phyloP scores from a whole-genome alignment of 2,113 vertebrate genomes.

The Psilopogon haemacephalus region DNA sequence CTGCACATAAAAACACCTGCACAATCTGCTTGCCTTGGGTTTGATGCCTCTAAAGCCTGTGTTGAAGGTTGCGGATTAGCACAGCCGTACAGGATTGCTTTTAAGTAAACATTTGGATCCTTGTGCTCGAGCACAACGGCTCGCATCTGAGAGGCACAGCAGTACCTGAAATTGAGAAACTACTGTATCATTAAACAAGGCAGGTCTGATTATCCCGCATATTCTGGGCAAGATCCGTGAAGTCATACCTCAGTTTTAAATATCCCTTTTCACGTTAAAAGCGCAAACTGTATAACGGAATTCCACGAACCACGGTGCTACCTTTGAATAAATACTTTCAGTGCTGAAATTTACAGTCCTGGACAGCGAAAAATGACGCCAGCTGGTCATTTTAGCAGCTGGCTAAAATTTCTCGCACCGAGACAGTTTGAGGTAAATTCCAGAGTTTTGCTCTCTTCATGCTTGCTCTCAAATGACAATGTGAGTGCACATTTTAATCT shows the following conservation, averaged over 20 bases:
- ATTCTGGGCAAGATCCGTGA: neutral
- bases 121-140: neutral
- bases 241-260: rapidly evolving
- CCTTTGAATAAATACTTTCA: neutral
- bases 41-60: rapidly evolving
- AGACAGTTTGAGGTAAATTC: neutral
- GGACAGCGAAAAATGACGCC: neutral
- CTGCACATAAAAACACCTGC: rapidly evolving
- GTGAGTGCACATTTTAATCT: neutral
- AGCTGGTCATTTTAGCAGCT: too few relatives aligned
- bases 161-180: rapidly evolving
- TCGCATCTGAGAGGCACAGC: rapidly evolving
- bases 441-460: neutral
- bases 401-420: neutral
- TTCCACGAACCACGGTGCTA: rapidly evolving
- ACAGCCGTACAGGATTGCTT: neutral
- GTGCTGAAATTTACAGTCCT: neutral
- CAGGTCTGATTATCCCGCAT: rapidly evolving
- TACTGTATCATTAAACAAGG: rapidly evolving
- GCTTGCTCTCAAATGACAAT: neutral
- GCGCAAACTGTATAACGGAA: rapidly evolving
- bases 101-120: neutral
- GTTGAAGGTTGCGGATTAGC: neutral
- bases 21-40: neutral
- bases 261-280: rapidly evolving